These are phyloP conservation scores for Lithosia quadra DNA, from an alignment of 2,888 invertebrate genomes.

Conservation along the genomic window DNA sequence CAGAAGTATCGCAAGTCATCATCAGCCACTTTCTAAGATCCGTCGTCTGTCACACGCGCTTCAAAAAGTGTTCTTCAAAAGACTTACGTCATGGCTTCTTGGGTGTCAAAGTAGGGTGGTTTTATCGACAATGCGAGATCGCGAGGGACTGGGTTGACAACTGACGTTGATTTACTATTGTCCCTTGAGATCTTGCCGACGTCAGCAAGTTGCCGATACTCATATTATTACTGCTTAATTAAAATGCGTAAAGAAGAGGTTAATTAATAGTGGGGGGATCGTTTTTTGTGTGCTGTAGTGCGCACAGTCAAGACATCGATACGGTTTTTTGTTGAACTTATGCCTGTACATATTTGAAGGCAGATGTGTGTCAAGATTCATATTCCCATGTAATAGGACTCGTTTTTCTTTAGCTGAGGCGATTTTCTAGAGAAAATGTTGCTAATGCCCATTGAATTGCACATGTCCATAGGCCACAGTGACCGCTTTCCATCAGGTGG, in stretches of 20 bases:
- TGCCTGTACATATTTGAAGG: neutral
- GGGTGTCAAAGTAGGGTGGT: conserved; percentile 63
- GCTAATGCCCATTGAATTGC: too few relatives aligned
- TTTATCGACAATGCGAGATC: conserved; percentile 63
- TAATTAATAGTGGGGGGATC: conserved; percentile 35
- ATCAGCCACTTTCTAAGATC: conserved; percentile 62
- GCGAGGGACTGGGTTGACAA: conserved; percentile 80
- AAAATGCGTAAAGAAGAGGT: conserved; percentile 39
- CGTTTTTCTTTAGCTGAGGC: too few relatives aligned
- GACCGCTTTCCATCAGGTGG: too few relatives aligned
- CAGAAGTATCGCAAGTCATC: conserved; percentile 80
- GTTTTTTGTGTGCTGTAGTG: neutral
- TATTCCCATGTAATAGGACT: too few relatives aligned
- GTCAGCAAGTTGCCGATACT: conserved; percentile 67
- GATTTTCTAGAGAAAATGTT: too few relatives aligned
- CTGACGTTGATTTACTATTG: conserved; percentile 86
- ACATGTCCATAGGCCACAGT: too few relatives aligned
- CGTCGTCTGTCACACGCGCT: conserved; percentile 45
- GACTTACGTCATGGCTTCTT: conserved; percentile 59
- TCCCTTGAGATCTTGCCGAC: conserved; percentile 72
- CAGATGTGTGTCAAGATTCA: neutral
- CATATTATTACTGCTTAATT: conserved; percentile 56
- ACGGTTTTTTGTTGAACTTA: neutral
- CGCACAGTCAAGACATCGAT: neutral
- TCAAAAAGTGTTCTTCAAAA: conserved; percentile 41